Conservation (phyloP, 1,140 invertebrate species). For the Nylanderia fulva region DNA sequence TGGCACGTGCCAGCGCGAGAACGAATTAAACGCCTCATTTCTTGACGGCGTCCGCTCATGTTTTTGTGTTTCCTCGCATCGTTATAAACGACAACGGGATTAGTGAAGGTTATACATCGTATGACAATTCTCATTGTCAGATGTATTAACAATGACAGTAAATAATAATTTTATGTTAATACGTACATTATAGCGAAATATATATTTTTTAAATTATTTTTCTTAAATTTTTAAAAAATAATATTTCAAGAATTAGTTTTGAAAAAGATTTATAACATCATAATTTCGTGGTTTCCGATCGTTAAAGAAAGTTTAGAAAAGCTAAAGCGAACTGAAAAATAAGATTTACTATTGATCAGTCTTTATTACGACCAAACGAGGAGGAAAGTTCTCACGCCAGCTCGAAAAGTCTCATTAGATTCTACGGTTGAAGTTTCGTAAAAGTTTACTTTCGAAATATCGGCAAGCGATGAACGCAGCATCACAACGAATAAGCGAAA, state of each 20-base stretch:
- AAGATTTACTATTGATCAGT: conserved; percentile 49
- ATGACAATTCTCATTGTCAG: conserved; percentile 32
- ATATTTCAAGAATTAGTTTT: not conserved
- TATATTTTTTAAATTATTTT: not conserved
- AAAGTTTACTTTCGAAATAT: conserved; percentile 76
- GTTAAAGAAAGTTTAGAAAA: conserved; percentile 41
- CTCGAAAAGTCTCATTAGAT: conserved; percentile 70
- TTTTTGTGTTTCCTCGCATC: conserved; percentile 50
- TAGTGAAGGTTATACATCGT: conserved; percentile 28
- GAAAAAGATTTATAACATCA: not conserved
- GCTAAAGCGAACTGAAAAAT: conserved; percentile 31
- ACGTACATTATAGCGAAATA: not conserved
- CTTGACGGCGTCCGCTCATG: conserved; percentile 36
- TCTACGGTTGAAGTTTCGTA: conserved; percentile 59
- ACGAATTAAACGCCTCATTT: conserved; percentile 64
- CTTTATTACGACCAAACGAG: conserved; percentile 47
- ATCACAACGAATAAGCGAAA: conserved; percentile 61
- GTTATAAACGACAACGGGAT: conserved; percentile 44
- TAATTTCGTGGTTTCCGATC: not conserved
- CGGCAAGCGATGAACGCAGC: conserved; percentile 69
- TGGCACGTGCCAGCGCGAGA: conserved; percentile 59
- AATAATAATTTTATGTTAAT: conserved; percentile 24
- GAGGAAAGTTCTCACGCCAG: conserved; percentile 38
- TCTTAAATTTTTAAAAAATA: not conserved
- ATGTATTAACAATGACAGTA: conserved; percentile 5